These are phyloP conservation scores for Troides aeacus DNA, from an alignment of 2,888 invertebrate genomes.

Conservation along the genomic window DNA sequence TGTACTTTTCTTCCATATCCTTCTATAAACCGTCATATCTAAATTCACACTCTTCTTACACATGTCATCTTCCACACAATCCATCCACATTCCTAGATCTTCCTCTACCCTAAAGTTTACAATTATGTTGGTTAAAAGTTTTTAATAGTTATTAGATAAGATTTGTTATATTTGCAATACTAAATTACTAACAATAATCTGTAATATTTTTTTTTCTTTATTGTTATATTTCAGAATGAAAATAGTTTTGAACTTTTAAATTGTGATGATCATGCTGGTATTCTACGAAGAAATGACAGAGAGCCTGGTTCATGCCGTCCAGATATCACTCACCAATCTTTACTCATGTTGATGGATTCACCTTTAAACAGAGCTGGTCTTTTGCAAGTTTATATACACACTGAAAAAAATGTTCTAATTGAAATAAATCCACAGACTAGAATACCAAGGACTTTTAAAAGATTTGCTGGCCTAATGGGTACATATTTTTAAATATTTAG, in stretches of 20 bases:
- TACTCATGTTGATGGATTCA: slow-evolving; percentile 98
- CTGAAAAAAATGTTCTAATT: slow-evolving; percentile 94
- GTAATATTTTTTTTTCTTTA: not conserved
- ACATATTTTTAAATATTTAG: slow-evolving; percentile 36
- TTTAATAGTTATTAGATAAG: no score
- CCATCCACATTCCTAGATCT: no score
- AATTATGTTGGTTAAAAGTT: slow-evolving; percentile 1
- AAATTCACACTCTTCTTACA: no score
- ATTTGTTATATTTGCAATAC: not conserved
- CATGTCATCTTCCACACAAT: no score
- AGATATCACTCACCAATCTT: slow-evolving; percentile 98
- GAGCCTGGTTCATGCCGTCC: slow-evolving; percentile 95
- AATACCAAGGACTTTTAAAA: slow-evolving; percentile 97
- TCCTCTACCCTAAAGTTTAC: slow-evolving; percentile 51
- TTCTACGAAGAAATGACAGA: slow-evolving; percentile 91
- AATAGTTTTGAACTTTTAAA: slow-evolving; percentile 94
- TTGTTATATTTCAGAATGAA: slow-evolving; percentile 83
- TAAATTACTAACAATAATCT: not conserved
- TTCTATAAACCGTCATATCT: no score
- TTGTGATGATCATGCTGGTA: slow-evolving; percentile 94
- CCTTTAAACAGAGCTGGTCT: slow-evolving; percentile 97
- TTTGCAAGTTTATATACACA: slow-evolving; percentile 96
- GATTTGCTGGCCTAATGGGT: slow-evolving; percentile 98
- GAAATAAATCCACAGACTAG: slow-evolving; percentile 98
- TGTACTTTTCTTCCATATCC: no score